These are phyloP conservation scores for Daktulosphaira vitifoliae DNA, from an alignment of 1,140 invertebrate species.

Conservation along the genomic window DNA sequence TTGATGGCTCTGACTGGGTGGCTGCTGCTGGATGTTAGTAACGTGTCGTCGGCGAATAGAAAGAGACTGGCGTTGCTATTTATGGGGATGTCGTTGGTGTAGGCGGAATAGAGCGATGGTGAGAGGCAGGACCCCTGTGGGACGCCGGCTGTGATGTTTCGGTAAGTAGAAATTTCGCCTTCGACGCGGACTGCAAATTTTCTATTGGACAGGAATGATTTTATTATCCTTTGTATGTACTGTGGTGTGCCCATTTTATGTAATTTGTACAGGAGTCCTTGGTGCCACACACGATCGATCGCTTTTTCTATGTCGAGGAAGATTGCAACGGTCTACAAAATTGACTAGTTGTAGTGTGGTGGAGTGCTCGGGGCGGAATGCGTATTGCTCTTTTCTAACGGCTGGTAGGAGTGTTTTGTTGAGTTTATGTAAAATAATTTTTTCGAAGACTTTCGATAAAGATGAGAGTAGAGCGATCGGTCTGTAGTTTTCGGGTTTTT, in stretches of 20 bases:
- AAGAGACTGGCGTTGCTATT: neutral
- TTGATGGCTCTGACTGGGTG: too few species aligned
- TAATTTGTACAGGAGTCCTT: constrained; percentile 42
- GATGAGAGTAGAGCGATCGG: neutral
- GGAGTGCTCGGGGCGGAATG: neutral
- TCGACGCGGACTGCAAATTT: constrained; percentile 12
- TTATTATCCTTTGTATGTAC: neutral
- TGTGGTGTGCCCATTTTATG: constrained; percentile 11
- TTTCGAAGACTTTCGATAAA: neutral
- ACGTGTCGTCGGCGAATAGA: neutral
- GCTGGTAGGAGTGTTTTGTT: neutral
- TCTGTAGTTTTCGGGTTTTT: neutral
- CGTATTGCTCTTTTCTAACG: neutral
- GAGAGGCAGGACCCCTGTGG: constrained; percentile 35
- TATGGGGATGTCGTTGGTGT: constrained; percentile 3
- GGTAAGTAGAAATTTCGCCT: neutral
- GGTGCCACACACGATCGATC: constrained; percentile 43
- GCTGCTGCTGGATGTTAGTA: too few species aligned
- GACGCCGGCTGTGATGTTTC: neutral
- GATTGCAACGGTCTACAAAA: constrained; percentile 30
- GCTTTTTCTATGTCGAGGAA: constrained; percentile 44
- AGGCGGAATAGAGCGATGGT: constrained; percentile 2
- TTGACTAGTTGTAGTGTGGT: neutral
- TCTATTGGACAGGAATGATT: constrained; percentile 3
- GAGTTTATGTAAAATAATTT: neutral